Percentiles rank a stretch among this genome's conserved stretches.
Conservation (phyloP, 2,888 invertebrate species). For the Sylvicola cinctus region DNA sequence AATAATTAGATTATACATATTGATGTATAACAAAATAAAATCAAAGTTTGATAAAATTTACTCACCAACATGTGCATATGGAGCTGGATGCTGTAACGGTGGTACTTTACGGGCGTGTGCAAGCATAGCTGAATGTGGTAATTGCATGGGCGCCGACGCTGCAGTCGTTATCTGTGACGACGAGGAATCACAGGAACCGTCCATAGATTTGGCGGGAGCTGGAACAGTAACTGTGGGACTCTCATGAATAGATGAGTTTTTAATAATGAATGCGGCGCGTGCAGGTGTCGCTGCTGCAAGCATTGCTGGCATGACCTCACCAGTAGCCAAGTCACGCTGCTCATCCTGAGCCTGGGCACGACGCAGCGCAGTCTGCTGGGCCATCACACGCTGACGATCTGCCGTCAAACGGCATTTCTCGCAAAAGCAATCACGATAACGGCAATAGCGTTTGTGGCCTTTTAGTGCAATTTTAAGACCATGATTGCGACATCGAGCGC, state of each 20-base stretch:
- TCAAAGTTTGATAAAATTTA: too few species aligned
- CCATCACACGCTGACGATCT: slow-evolving; percentile 78
- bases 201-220: slow-evolving; percentile 24
- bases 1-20: too few species aligned
- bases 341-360: slow-evolving; percentile 76
- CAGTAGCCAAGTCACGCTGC: slow-evolving; percentile 30
- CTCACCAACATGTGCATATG: too few species aligned
- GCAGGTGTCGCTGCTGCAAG: neutral
- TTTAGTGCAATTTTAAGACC: slow-evolving; percentile 71
- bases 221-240: slow-evolving; percentile 16
- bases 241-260: neutral
- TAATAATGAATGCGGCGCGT: slow-evolving; percentile 2
- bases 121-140: too few species aligned
- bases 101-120: too few species aligned
- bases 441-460: slow-evolving; percentile 84
- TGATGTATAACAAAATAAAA: too few species aligned
- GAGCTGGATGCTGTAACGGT: too few species aligned
- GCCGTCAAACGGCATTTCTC: slow-evolving; percentile 72
- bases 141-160: too few species aligned
- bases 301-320: slow-evolving; percentile 29
- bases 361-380: slow-evolving; percentile 61
- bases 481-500: slow-evolving; percentile 83
- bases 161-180: slow-evolving; percentile 15
- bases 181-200: slow-evolving; percentile 34
- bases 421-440: slow-evolving; percentile 64